Percentiles rank a stretch among this genome's conserved stretches.
phyloP scores from a whole-genome alignment of 2,113 vertebrate species.

The Oreochromis niloticus region DNA sequence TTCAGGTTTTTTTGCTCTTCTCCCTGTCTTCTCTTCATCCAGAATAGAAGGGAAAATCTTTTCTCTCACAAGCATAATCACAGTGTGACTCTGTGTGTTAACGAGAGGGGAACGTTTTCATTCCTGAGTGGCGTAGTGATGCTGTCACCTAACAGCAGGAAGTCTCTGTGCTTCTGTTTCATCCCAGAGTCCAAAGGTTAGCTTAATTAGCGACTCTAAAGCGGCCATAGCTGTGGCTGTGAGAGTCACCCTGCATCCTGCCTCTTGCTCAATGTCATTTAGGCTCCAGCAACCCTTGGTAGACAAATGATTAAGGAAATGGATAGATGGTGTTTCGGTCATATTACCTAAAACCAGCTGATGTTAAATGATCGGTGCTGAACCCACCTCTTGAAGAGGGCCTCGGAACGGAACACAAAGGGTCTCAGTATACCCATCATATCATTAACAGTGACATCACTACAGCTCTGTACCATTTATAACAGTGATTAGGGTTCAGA shows the following conservation, averaged over 20 bases:
- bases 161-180: not conserved
- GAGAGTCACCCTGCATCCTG: not conserved
- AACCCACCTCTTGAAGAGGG: not conserved
- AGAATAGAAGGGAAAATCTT: not conserved
- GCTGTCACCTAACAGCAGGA: not conserved
- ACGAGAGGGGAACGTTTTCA: not conserved
- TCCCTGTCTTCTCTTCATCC: not conserved
- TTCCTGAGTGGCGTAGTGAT: not conserved
- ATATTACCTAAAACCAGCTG: not conserved
- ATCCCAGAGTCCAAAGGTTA: not conserved
- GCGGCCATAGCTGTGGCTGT: not conserved
- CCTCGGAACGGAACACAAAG: not conserved
- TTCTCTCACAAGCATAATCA: not conserved
- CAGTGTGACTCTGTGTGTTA: not conserved
- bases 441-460: not conserved
- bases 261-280: not conserved
- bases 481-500: not conserved
- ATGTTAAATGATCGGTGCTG: accelerated
- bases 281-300: not conserved
- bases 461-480: not conserved
- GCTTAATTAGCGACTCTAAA: not conserved
- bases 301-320: not conserved
- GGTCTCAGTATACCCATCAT: not conserved
- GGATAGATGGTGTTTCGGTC: not conserved
- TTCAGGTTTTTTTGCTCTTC: not conserved